Evolutionary conservation across 2,888 invertebrate genomes (phyloP).

Genomic region (Caenorhabditis wallacei): DNA sequence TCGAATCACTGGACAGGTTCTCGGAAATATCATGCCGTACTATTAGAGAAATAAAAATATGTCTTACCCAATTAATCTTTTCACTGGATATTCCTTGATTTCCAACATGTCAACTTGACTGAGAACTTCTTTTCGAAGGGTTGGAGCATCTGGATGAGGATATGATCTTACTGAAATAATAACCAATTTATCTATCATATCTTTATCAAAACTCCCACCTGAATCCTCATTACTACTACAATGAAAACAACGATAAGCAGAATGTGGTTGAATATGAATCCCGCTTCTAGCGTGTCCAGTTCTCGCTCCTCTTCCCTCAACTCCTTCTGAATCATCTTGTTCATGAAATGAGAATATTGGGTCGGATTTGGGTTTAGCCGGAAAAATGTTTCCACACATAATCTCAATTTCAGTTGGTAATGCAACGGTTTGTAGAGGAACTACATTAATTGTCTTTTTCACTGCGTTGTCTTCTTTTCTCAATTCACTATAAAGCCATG

Average conservation of each 20-base stretch:
- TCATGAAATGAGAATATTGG: conserved; percentile 43
- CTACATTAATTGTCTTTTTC: conserved; percentile 55
- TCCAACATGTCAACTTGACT: conserved; percentile 74
- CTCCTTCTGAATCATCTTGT: conserved; percentile 25
- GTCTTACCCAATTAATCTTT: conserved; percentile 68
- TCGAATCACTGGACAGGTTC: too few relatives aligned
- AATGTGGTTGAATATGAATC: conserved; percentile 64
- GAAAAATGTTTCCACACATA: conserved; percentile 65
- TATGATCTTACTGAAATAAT: conserved; percentile 43
- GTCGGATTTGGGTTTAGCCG: conserved; percentile 41
- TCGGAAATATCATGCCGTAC: too few relatives aligned
- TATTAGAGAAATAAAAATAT: background rate
- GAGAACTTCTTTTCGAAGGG: conserved; percentile 69
- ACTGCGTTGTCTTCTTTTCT: conserved; percentile 51
- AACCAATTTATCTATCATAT: background rate
- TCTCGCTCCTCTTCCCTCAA: conserved; percentile 63
- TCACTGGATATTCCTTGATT: conserved; percentile 74
- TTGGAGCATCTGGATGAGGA: conserved; percentile 62
- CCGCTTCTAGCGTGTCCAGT: conserved; percentile 65
- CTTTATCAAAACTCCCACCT: conserved; percentile 3
- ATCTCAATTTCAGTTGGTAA: conserved; percentile 73
- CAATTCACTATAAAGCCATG: conserved; percentile 63
- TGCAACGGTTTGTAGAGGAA: conserved; percentile 67
- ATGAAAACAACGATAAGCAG: conserved; percentile 70
- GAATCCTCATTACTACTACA: conserved; percentile 65